A percentile compares a stretch with the other conserved stretches of the same genome.
These are phyloP conservation scores for Drosophila nr. medialis DNA, from an alignment of 2,888 invertebrate genomes.

Conservation along the genomic window DNA sequence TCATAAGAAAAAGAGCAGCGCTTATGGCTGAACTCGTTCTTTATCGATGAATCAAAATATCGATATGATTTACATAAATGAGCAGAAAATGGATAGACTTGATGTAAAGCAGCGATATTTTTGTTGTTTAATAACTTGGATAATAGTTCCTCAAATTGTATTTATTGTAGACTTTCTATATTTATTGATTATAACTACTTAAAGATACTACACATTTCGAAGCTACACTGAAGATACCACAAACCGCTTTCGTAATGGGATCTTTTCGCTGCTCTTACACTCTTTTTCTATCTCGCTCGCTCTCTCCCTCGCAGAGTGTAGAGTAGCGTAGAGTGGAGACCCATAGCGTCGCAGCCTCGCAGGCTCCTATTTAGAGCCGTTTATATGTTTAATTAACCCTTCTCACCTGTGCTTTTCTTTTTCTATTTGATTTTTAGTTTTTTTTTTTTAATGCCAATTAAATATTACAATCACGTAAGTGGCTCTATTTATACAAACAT, in stretches of 20 bases:
- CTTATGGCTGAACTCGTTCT: too few species aligned
- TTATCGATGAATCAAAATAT: too few species aligned
- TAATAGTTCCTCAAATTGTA: too few species aligned
- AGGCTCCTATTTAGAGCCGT: conserved; percentile 10
- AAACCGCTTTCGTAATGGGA: not conserved
- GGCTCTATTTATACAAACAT: conserved; percentile 39
- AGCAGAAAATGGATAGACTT: too few species aligned
- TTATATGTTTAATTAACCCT: conserved; percentile 23
- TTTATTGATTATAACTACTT: too few species aligned
- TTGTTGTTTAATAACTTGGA: too few species aligned
- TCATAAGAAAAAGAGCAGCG: too few species aligned
- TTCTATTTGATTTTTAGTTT: conserved; percentile 9
- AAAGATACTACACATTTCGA: too few species aligned
- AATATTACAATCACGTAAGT: conserved; percentile 69
- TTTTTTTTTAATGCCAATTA: conserved; percentile 59
- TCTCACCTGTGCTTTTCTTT: conserved; percentile 35
- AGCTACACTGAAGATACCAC: not conserved
- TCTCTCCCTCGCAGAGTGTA: not conserved
- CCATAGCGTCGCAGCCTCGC: not conserved
- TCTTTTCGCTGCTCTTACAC: not conserved
- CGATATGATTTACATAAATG: too few species aligned
- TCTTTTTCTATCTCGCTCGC: not conserved
- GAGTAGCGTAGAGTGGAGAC: conserved; percentile 2
- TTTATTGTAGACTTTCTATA: too few species aligned
- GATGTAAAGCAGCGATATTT: not conserved